Evolutionary conservation across 2,797 vertebrate species (phyloP).

Genomic region (Scarus forsteni): DNA sequence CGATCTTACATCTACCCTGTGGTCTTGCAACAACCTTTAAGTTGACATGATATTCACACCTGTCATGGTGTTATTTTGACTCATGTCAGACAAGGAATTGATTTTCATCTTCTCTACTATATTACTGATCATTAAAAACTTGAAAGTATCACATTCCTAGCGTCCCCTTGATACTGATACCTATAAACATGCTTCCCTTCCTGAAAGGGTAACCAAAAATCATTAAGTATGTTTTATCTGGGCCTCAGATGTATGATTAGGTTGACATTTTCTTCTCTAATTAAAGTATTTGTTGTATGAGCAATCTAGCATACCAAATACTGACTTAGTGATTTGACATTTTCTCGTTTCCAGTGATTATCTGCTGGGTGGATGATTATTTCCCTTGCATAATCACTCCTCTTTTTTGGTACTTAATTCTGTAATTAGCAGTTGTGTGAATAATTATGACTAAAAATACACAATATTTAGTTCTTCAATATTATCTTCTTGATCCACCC

Average conservation of each 20-base stretch:
- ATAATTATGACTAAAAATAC: neutral
- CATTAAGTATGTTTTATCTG: neutral
- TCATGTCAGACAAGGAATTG: no score
- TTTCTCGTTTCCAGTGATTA: slow-evolving; percentile 30
- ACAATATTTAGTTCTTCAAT: neutral
- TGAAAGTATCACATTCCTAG: no score
- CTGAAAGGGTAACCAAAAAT: neutral
- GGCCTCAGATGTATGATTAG: slow-evolving; percentile 11
- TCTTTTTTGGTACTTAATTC: neutral
- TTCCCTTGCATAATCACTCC: neutral
- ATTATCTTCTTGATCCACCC: neutral
- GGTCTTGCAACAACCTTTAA: no score
- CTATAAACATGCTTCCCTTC: no score
- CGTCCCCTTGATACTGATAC: no score
- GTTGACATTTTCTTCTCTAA: slow-evolving; percentile 28
- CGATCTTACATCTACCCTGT: no score
- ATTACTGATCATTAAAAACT: no score
- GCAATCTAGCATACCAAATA: slow-evolving; percentile 7
- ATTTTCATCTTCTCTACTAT: no score
- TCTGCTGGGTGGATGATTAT: slow-evolving; percentile 24
- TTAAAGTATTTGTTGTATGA: slow-evolving; percentile 15
- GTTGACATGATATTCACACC: no score
- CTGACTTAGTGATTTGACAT: slow-evolving; percentile 30
- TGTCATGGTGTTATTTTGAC: no score
- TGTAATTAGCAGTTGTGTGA: neutral